Percentiles rank a stretch among this genome's conserved stretches.
Conservation (phyloP, 2,797 vertebrate genomes). For the Babyrousa celebensis region DNA sequence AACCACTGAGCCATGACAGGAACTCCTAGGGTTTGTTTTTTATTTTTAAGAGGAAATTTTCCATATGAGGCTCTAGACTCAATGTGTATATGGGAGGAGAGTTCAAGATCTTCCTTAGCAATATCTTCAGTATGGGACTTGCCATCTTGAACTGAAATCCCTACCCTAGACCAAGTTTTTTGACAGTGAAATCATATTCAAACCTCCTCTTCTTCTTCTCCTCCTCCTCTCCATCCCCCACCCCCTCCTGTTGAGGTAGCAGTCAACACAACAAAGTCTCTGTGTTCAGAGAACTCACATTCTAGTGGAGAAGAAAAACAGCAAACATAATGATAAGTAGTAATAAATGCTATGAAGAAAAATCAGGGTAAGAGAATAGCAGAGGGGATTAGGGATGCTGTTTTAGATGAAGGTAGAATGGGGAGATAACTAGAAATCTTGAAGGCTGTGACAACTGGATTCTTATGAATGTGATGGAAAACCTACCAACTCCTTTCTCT, state of each 20-base stretch:
- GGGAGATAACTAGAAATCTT: not conserved
- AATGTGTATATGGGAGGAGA: not conserved
- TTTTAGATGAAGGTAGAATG: not conserved
- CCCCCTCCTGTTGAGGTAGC: not conserved
- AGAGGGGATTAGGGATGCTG: not conserved
- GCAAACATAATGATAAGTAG: not conserved
- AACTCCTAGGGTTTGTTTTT: too few relatives aligned
- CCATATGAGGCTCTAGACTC: not conserved
- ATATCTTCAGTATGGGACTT: not conserved
- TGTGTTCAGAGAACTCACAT: not conserved
- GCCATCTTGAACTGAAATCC: not conserved
- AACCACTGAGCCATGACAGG: too few relatives aligned
- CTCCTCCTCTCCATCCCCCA: too few relatives aligned
- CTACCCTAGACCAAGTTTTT: not conserved
- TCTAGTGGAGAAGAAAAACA: not conserved
- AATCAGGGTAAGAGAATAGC: not conserved
- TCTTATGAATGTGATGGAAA: not conserved
- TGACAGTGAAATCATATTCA: not conserved
- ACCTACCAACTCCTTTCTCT: not conserved
- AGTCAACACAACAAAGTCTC: not conserved
- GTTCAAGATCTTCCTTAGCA: not conserved
- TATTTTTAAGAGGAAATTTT: not conserved
- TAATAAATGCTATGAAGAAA: not conserved
- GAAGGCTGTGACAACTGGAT: not conserved
- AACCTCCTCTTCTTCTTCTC: too few relatives aligned